Base-by-base conservation (phyloP, 2,797 vertebrate genomes). In the Phalanger gymnotis region DNA sequence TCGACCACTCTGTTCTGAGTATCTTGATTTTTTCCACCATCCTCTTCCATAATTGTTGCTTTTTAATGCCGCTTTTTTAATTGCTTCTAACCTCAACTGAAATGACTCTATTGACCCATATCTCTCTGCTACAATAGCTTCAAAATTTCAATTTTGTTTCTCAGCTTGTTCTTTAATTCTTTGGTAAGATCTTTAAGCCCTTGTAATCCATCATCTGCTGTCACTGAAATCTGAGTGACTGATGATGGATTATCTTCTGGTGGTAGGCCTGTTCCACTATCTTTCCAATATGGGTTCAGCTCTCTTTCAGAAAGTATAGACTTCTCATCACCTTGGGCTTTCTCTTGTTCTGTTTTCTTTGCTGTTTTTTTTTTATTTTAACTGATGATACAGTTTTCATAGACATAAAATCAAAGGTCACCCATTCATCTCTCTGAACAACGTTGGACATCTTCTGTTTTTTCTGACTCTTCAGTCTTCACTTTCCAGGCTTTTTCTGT, bases 91-190 rank as follows among this genome's bases (percentile, higher is more conserved):
- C 97, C 99, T 99, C 95, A 98, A 98, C 95, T 99, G 99, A 98
- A 99, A 99, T 95, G 98, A n/a, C 89, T 99, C 99, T 99, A 99
- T 98, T 90, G 99, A 99, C 99, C 99, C 99, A 0, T 99, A 99
- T 99, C 99, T 99, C 98, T 99, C 99, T 54, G 99, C 98, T 95
- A 99, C 99, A 97, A 99, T 97, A 1, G 99, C 99, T 30, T 99
- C 98, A 96, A 99, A 98, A 97, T 98, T 99, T 97, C 99, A 99
- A 90, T 99, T 99, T 96, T 99, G 99, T 98, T 99, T 99, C 95
- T 99, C 99, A 13, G 99, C 99, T 98, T 99, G 99, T 97, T 99
- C 99, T 98, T 99, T 99, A 99, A 99, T 99, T 98, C 99, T 99
- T 98, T 99, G 99, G 97, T 99, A 99, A 31, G 99, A 99, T 98